Base-by-base conservation (phyloP, 2,113 vertebrate species). In the Haemorhous mexicanus region DNA sequence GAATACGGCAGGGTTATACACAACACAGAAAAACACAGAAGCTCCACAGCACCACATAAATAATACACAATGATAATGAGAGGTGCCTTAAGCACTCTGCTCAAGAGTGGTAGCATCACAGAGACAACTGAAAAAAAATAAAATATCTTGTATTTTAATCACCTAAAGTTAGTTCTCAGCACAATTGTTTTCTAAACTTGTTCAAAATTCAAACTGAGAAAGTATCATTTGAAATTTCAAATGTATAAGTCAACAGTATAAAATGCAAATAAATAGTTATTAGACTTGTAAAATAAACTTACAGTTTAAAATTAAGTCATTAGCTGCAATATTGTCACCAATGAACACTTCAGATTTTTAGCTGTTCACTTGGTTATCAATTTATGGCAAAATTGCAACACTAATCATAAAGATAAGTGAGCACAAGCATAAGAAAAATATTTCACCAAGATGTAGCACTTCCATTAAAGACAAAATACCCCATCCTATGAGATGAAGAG, bases 311-410 rank as follows among this genome's bases (percentile, higher is more conserved):
- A 52, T 73, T 30, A 44, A 62, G 49, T 44, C 6, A 74, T 32
- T 39, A 87, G 9, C 13, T 30, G 12, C 37, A 78, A 46, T 79
- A 41, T 16, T 39, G 12, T 32, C 88, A 77, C 92, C 78, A 46
- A 91, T 90, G 86, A 98, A 97, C 49, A 98, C 96, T 96, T 98
- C 89, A 83, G 96, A 98, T 58, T 97, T 96, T n/a, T 97, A 97
- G 32, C 95, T 97, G 75, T 98, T 98, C 77, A 98, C 96, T 61
- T 98, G 97, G 49, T 98, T 97, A 82, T 98, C 97, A 91, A 94
- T 98, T 94, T 95, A 73, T 97, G 95, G 59, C 96, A 98, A 96
- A 98, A 98, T 90, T 98, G 87, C 68, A 97, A 97, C 63, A 84
- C 52, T 70, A 90, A 91, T 67, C 6, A 67, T 10, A n/a, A 80